These are phyloP conservation scores for Sebastes umbrosus DNA, from an alignment of 2,797 vertebrate species.

Conservation along the genomic window DNA sequence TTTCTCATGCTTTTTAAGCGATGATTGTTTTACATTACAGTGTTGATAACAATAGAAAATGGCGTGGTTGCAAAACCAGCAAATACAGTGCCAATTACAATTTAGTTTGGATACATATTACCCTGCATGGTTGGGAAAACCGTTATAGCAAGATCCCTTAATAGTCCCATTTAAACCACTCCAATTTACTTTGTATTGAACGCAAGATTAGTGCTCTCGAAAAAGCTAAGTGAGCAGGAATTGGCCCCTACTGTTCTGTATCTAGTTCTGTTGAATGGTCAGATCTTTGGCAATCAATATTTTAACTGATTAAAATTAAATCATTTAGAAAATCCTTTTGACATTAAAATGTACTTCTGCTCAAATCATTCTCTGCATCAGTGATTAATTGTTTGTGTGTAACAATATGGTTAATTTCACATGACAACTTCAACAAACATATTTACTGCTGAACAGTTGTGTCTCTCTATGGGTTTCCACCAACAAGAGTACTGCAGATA, in stretches of 20 bases:
- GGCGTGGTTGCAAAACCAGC: neutral
- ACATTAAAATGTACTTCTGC: constrained; percentile 45
- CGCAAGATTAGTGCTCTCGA: constrained; percentile 2
- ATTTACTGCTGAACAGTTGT: constrained; percentile 2
- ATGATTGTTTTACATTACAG: constrained; percentile 21
- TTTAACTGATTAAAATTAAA: constrained; percentile 62
- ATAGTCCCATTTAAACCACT: constrained; percentile 21
- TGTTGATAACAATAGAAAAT: neutral
- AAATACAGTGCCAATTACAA: constrained; percentile 24
- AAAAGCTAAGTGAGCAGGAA: constrained; percentile 23
- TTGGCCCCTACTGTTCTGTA: neutral
- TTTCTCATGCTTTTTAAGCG: neutral
- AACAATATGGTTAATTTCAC: constrained; percentile 33
- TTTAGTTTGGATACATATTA: constrained; percentile 28
- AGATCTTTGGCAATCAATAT: constrained; percentile 86
- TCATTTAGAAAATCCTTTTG: constrained; percentile 51
- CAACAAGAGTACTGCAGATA: constrained; percentile 33
- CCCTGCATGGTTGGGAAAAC: constrained; percentile 6
- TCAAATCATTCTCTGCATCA: constrained; percentile 47
- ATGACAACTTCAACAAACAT: constrained; percentile 33
- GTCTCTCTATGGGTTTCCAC: constrained; percentile 25
- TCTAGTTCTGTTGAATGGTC: constrained; percentile 60
- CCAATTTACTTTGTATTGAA: constrained; percentile 15
- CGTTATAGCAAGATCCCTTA: neutral
- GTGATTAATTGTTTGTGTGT: constrained; percentile 60